Percentiles rank a stretch among this genome's conserved stretches.
These are phyloP conservation scores for Poecilus cupreus DNA, from an alignment of 2,888 invertebrate species.

Conservation along the genomic window DNA sequence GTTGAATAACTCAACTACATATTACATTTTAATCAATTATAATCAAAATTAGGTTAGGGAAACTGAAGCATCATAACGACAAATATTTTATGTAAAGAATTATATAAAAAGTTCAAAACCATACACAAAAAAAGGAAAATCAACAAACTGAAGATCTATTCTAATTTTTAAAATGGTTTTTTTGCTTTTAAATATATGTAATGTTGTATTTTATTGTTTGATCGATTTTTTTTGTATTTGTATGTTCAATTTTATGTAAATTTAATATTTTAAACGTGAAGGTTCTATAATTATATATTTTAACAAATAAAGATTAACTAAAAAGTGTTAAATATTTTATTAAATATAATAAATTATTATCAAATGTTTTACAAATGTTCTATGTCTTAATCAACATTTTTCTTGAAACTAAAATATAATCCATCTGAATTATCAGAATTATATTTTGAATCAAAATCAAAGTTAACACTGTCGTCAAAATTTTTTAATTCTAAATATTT, in stretches of 20 bases:
- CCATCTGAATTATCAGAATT: constrained; percentile 65
- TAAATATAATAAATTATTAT: background rate
- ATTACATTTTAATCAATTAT: no score
- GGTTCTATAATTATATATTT: background rate
- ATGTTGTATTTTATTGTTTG: no score
- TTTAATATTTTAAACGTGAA: background rate
- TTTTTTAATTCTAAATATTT: constrained; percentile 66
- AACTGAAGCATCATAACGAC: no score
- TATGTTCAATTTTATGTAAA: background rate
- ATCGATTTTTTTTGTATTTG: background rate
- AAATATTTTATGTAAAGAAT: no score
- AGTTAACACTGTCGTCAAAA: constrained; percentile 34
- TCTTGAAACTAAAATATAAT: constrained; percentile 68
- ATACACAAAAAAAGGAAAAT: no score
- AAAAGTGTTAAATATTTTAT: background rate
- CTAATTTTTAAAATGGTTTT: no score
- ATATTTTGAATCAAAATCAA: constrained; percentile 60
- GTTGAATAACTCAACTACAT: background rate
- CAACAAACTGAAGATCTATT: no score
- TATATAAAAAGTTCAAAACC: no score
- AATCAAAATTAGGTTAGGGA: no score
- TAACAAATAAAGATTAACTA: constrained; percentile 7
- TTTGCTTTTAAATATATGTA: no score
- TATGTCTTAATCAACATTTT: constrained; percentile 60
- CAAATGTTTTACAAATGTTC: no score